A percentile compares a stretch with the other conserved stretches of the same genome.
phyloP scores from a whole-genome alignment of 2,113 vertebrate species.

The Rhinolophus sinicus region DNA sequence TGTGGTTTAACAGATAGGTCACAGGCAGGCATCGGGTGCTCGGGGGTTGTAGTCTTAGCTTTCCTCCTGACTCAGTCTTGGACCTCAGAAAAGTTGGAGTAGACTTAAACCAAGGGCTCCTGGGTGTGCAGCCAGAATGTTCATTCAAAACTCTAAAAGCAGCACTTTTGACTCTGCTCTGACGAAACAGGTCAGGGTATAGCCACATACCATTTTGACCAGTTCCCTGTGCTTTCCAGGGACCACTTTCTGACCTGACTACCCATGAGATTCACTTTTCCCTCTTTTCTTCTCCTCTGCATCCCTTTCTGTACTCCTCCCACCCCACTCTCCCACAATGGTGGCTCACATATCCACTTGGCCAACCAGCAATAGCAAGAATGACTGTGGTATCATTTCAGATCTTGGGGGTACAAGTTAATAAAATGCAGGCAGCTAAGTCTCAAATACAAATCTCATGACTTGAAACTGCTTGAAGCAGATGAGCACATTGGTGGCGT shows the following conservation, averaged over 20 bases:
- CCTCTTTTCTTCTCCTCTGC: background rate
- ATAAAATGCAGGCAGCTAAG: background rate
- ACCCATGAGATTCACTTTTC: background rate
- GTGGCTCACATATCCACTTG: background rate
- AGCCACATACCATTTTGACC: background rate
- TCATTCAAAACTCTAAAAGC: background rate
- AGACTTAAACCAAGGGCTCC: background rate
- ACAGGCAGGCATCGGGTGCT: background rate
- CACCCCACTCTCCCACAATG: background rate
- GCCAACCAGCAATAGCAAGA: background rate
- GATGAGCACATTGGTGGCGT: background rate
- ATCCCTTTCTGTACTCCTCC: background rate
- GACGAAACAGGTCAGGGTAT: background rate
- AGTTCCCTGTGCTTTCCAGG: background rate
- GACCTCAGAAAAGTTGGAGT: conserved; percentile 6
- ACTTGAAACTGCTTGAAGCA: background rate
- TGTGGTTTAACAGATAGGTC: conserved; percentile 39
- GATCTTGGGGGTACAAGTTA: background rate
- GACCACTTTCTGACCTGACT: background rate
- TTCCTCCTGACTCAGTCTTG: conserved; percentile 18
- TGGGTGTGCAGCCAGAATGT: background rate
- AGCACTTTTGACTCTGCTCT: background rate
- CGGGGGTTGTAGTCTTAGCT: conserved; percentile 24
- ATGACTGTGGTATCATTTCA: background rate
- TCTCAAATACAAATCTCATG: background rate